Conservation (phyloP, 2,888 invertebrate genomes). For the Augiades crinisus region DNA sequence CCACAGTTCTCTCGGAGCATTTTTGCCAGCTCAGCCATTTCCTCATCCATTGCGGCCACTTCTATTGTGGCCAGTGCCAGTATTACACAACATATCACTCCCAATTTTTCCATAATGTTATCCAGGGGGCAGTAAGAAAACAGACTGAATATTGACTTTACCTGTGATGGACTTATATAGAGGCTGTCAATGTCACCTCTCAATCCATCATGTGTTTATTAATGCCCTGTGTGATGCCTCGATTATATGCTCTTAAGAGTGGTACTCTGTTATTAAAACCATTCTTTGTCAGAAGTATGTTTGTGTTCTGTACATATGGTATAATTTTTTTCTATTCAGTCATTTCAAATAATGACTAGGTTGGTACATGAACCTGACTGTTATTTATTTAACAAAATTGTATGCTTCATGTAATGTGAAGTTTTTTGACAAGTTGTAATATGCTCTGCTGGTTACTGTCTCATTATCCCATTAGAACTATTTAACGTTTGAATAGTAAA, state of each 20-base stretch:
- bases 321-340: constrained; percentile 43
- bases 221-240: constrained; percentile 32
- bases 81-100: neutral
- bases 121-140: neutral
- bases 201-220: constrained; percentile 32
- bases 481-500: no score
- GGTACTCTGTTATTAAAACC: constrained; percentile 44
- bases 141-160: neutral
- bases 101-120: constrained; percentile 7
- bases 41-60: constrained; percentile 49
- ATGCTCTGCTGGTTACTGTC: neutral
- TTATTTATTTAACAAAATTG: constrained; percentile 3
- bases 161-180: constrained; percentile 40
- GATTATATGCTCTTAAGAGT: constrained; percentile 43
- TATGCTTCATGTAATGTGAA: neutral
- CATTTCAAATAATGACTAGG: constrained; percentile 47
- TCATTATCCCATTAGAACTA: no score
- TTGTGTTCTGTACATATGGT: constrained; percentile 29
- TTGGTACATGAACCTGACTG: neutral
- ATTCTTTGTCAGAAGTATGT: constrained; percentile 37
- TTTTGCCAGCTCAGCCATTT: constrained; percentile 64
- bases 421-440: neutral
- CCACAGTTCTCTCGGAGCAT: constrained; percentile 64
- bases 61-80: constrained; percentile 27
- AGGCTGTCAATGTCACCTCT: constrained; percentile 38